These are phyloP conservation scores for Xylocampa areola DNA, from an alignment of 2,888 invertebrate genomes.

Conservation along the genomic window DNA sequence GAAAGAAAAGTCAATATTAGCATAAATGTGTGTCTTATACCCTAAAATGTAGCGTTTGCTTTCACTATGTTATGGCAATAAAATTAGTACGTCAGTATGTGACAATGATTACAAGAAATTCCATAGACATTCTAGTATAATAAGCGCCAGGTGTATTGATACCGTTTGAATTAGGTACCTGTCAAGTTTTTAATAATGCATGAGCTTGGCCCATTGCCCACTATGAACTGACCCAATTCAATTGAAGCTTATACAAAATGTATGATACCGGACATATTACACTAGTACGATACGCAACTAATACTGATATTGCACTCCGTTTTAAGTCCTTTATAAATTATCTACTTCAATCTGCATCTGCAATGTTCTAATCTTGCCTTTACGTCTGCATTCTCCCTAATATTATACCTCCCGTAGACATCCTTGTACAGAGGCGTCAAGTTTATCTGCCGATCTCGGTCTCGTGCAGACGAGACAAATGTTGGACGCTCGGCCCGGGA, in stretches of 20 bases:
- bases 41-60: no score
- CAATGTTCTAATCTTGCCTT: constrained; percentile 12
- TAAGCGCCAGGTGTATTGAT: neutral
- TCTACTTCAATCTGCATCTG: constrained; percentile 22
- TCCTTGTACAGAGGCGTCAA: constrained; percentile 17
- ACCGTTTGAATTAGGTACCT: constrained; percentile 33
- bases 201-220: constrained; percentile 49
- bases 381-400: constrained; percentile 8
- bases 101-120: neutral
- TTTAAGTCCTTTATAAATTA: constrained; percentile 31
- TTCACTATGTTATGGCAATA: no score
- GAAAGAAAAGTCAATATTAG: no score
- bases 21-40: no score
- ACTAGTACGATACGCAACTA: constrained; percentile 46
- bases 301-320: constrained; percentile 33
- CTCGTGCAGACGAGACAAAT: no score
- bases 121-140: constrained; percentile 1
- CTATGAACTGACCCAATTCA: constrained; percentile 46
- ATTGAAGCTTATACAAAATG: constrained; percentile 52
- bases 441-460: constrained; percentile 41
- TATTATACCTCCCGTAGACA: constrained; percentile 35
- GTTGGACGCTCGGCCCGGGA: no score
- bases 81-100: no score
- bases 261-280: constrained; percentile 46
- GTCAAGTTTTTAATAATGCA: constrained; percentile 47